Evolutionary conservation across 2,888 invertebrate species (phyloP), one percentile per base, ranked within the genome.

Genomic region (Nemurella pictetii): DNA sequence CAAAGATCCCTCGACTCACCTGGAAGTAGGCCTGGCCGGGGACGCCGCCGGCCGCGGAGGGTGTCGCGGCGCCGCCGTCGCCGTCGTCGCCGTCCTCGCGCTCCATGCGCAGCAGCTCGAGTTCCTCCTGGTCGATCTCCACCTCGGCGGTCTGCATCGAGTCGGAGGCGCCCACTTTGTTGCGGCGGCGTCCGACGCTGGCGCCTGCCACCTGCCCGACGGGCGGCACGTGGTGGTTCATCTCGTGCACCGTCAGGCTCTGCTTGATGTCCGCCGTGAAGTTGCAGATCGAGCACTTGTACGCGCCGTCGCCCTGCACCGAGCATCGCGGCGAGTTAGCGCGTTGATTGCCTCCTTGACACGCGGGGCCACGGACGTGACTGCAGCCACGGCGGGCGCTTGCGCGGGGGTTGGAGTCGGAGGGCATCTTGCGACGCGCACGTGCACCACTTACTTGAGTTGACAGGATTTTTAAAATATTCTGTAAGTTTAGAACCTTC

Each of bases 221-320:
- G 20, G 95, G 94, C 86, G 96, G 95, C 88, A 95, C 94, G 91
- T 96, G 96, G 90, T 96, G 96, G 92, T 97, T 96, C 93, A 96
- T 95, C 90, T 97, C 96, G 90, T 97, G 97, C 86, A 97, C 96
- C 25, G 97, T 97, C 89, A 97, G 91, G 89, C 96, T 97, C 90
- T 97, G 97, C 90, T 97, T 96, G 90, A 97, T 97, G 89, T 97
- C 96, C 55, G 97, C 96, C 15, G 96, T 96, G 90, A 97, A 97
- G 90, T 96, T 96, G 90, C 97, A 97, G 87, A 95, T 94, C 75
- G 95, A 94, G 90, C 97, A 97, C 89, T 95, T 94, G 90, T 96
- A 96, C 86, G 94, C 94, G n/a, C 96, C 97, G 84, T 92, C 94
- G 1, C 96, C 96, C 87, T 55, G 55, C 95, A 20, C n/a, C n/a